Conservation (phyloP, 1,140 invertebrate genomes). For the Drosophila paulistorum region DNA sequence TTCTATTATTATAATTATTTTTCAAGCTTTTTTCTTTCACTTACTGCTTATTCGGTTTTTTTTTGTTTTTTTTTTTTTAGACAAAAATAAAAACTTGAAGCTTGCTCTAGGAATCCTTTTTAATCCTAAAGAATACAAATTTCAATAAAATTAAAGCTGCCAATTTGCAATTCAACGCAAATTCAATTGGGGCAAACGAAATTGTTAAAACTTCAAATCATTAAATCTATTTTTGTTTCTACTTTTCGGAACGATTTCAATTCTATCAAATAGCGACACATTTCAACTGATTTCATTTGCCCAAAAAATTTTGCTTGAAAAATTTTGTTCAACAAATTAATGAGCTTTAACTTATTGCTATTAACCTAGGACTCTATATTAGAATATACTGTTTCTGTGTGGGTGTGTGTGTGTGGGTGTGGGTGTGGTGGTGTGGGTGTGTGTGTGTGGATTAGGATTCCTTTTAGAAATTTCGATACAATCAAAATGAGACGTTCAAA, state of each 20-base stretch:
- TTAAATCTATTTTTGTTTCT: not conserved
- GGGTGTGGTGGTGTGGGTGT: not conserved
- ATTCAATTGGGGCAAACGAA: not conserved
- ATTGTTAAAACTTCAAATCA: not conserved
- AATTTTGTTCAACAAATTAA: not conserved
- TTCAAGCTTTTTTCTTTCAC: conserved; percentile 39
- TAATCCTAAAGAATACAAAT: conserved; percentile 14
- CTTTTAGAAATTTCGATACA: not conserved
- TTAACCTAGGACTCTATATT: not conserved
- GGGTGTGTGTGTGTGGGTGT: not conserved
- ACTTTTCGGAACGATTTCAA: not conserved
- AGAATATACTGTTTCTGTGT: conserved; percentile 2
- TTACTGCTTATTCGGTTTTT: conserved; percentile 5
- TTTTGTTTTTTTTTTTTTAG: not conserved
- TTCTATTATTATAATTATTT: conserved; percentile 8
- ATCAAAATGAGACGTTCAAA: not conserved
- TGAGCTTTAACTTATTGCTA: not conserved
- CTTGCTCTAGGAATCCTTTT: conserved; percentile 14
- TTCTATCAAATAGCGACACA: not conserved
- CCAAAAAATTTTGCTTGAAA: not conserved
- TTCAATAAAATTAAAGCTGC: not conserved
- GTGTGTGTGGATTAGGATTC: not conserved
- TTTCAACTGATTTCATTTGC: not conserved
- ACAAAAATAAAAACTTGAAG: conserved; percentile 2
- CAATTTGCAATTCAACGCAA: not conserved